Evolutionary conservation across 1,140 invertebrate species (phyloP), one percentile per base, ranked within the genome.

Genomic region (Sweltsa coloradensis): DNA sequence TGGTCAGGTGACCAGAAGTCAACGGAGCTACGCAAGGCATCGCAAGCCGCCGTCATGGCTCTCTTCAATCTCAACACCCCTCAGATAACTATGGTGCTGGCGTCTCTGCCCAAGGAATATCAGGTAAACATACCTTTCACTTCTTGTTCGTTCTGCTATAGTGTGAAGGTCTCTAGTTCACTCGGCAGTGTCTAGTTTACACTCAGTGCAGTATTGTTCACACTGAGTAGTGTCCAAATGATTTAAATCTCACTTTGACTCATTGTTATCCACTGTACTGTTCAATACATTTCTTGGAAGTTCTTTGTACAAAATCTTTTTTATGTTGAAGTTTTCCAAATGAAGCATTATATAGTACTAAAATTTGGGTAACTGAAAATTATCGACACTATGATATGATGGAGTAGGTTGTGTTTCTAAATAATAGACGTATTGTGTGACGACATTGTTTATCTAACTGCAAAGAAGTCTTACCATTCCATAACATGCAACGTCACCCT

Each of bases 31-130:
- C 72, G 89, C 53, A 75, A 78, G 47, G 78, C 78, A 39, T 81
- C 91, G 2, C 77, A 88, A 48, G 74, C 77, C 37, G 85, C 89
- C 31, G 67, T 97, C 34, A 78, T 90, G 36, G 81, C 83, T 4
- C 70, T 96, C 21, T 96, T 93, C 64, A 89, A 92, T 71, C 75
- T 90, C 46, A 91, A 93, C 67, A 81, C 86, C 31, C 77, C 89
- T 2, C 84, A 89, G 63, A 79, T 89, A 49, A 92, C 89, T 9
- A 76, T 84, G 61, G 72, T 94, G 48, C 69, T 96, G 53, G 78
- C 82, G 29, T 79, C 81, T 47, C 68, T 97, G 47, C 83, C 89
- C 14, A 83, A 87, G 60, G 79, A 79, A 47, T 87, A 83, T 62
- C 79, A 82, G 63, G 70, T 71, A 21, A 1, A n/a, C n/a, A n/a